Evolutionary conservation across 92 coral and sea anemone genomes (phyloP).

Genomic region (Metridium senile): DNA sequence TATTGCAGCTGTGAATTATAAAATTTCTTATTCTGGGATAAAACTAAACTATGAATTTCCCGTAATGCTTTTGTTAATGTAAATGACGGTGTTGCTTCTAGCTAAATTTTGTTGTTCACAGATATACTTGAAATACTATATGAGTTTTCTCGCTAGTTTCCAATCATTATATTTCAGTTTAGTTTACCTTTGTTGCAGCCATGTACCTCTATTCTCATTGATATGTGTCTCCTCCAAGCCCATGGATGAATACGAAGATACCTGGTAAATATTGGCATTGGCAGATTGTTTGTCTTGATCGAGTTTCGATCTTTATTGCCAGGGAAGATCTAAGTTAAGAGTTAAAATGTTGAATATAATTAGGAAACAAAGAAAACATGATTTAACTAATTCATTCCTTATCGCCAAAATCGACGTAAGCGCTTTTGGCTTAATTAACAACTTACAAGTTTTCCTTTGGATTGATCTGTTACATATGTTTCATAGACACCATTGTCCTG

Average conservation of each 20-base stretch:
- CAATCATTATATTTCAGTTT: background rate
- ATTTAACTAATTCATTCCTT: no score
- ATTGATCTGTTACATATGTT: background rate
- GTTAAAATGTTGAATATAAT: no score
- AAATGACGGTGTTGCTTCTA: no score
- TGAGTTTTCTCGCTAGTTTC: no score
- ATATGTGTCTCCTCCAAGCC: conserved; percentile 35
- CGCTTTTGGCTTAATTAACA: background rate
- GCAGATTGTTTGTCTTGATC: conserved; percentile 26
- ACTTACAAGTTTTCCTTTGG: conserved; percentile 25
- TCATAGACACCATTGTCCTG: conserved; percentile 30
- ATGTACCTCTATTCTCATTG: conserved; percentile 49
- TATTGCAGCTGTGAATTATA: no score
- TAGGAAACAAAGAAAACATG: background rate
- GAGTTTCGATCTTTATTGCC: conserved; percentile 57
- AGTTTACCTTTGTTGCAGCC: conserved; percentile 57
- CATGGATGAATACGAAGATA: conserved; percentile 53
- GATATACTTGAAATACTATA: no score
- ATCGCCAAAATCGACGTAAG: background rate
- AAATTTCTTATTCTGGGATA: no score
- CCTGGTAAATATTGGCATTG: conserved; percentile 51
- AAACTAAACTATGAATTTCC: no score
- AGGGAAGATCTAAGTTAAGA: conserved; percentile 27
- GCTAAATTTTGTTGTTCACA: no score
- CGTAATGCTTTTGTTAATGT: no score